A percentile compares a stretch with the other conserved stretches of the same genome.
Evolutionary conservation across 2,797 vertebrate species (phyloP).

Genomic region (Trematomus bernacchii): DNA sequence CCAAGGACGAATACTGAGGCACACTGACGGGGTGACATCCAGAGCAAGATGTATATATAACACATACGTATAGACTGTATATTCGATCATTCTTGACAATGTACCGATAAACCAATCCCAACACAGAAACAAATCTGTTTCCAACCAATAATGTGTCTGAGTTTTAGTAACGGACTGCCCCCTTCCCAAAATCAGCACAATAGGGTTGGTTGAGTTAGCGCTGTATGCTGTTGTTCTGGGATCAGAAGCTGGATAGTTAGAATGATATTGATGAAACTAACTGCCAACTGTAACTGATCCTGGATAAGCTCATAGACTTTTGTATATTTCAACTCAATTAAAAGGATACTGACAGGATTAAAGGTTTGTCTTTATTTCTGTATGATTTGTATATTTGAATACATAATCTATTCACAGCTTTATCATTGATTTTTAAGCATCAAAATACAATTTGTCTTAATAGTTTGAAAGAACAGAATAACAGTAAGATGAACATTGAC

Average conservation of each 20-base stretch:
- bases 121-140: conserved; percentile 2
- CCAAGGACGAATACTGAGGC: background rate
- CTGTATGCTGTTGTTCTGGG: background rate
- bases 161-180: background rate
- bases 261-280: background rate
- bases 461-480: too few relatives aligned
- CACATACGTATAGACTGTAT: background rate
- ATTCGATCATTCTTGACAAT: background rate
- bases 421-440: background rate
- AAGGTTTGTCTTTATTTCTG: background rate
- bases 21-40: background rate
- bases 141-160: background rate
- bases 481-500: too few relatives aligned
- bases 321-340: background rate
- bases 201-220: background rate
- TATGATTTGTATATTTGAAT: background rate
- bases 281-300: background rate
- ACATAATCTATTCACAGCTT: background rate
- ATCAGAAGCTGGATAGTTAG: background rate
- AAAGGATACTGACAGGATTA: background rate
- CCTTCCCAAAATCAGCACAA: background rate
- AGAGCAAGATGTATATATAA: conserved; percentile 20
- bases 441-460: too few relatives aligned
- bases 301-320: background rate
- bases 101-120: background rate